phyloP scores from a whole-genome alignment of 2,113 vertebrate species.

The Mormyrus lacerda region DNA sequence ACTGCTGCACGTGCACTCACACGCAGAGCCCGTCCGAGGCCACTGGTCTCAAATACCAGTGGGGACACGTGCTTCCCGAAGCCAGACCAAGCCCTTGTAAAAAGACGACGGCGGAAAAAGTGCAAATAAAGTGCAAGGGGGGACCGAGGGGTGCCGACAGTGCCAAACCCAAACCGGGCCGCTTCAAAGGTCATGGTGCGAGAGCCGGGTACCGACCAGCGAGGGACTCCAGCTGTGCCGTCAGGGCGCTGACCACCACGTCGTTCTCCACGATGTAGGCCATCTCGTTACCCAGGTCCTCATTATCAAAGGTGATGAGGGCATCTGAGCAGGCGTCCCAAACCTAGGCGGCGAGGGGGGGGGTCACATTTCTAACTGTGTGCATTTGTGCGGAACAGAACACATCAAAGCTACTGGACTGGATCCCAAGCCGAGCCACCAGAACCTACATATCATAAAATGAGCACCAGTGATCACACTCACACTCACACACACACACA shows the following conservation, averaged over 20 bases:
- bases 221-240: slow-evolving; percentile 76
- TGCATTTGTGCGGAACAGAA: slow-evolving; percentile 47
- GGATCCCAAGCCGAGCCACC: neutral
- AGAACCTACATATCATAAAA: neutral
- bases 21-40: slow-evolving; percentile 37
- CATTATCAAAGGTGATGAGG: slow-evolving; percentile 91
- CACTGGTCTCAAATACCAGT: slow-evolving; percentile 52
- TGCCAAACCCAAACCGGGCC: slow-evolving; percentile 40
- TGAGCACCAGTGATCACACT: neutral
- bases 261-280: slow-evolving; percentile 94
- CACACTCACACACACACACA: no score
- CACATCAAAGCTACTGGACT: slow-evolving; percentile 52
- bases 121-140: slow-evolving; percentile 54
- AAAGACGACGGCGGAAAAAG: slow-evolving; percentile 38
- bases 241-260: slow-evolving; percentile 80
- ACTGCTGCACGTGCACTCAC: slow-evolving; percentile 55
- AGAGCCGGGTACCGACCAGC: slow-evolving; percentile 62
- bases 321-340: slow-evolving; percentile 98
- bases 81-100: slow-evolving; percentile 40
- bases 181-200: neutral
- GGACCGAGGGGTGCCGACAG: slow-evolving; percentile 36
- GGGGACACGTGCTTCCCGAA: slow-evolving; percentile 50
- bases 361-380: slow-evolving; percentile 39
- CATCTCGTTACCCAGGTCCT: slow-evolving; percentile 83
- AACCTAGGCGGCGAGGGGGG: slow-evolving; percentile 70